These are phyloP conservation scores for Tanytarsus gracilentus DNA, from an alignment of 2,888 invertebrate genomes.

Conservation along the genomic window DNA sequence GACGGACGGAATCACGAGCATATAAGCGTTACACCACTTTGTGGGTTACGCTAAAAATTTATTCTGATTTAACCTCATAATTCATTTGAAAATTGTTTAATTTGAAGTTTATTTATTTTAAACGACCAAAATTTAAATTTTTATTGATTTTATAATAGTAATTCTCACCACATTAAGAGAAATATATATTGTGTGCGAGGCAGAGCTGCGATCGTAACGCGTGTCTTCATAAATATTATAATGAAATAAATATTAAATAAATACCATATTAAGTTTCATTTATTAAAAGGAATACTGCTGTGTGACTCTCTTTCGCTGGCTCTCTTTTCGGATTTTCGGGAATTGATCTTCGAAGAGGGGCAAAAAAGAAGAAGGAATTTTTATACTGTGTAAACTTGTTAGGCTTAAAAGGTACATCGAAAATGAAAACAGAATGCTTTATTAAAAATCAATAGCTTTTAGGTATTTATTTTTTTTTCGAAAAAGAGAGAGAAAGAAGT, in stretches of 20 bases:
- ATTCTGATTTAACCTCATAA: not conserved
- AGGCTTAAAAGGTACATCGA: too few relatives aligned
- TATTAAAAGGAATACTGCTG: constrained; percentile 21
- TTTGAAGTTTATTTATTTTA: constrained; percentile 25
- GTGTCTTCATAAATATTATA: constrained; percentile 30
- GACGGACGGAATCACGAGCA: too few relatives aligned
- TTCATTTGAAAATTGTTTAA: constrained; percentile 15
- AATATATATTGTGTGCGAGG: constrained; percentile 25
- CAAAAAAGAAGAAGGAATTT: not conserved
- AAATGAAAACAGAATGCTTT: too few relatives aligned
- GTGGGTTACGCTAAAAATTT: not conserved
- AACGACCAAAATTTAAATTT: constrained; percentile 29
- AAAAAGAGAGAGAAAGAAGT: too few relatives aligned
- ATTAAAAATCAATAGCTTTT: too few relatives aligned
- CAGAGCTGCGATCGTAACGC: too few relatives aligned
- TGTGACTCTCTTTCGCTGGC: constrained; percentile 20
- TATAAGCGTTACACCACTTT: too few relatives aligned
- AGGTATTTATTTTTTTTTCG: too few relatives aligned
- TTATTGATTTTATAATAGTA: constrained; percentile 29
- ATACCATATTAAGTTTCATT: constrained; percentile 29
- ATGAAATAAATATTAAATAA: constrained; percentile 28
- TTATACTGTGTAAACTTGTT: too few relatives aligned
- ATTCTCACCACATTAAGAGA: constrained; percentile 29
- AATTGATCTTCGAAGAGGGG: not conserved
- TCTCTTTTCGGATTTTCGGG: too few relatives aligned